These are phyloP conservation scores for Anastrepha obliqua DNA, from an alignment of 1,140 invertebrate genomes.

Conservation along the genomic window DNA sequence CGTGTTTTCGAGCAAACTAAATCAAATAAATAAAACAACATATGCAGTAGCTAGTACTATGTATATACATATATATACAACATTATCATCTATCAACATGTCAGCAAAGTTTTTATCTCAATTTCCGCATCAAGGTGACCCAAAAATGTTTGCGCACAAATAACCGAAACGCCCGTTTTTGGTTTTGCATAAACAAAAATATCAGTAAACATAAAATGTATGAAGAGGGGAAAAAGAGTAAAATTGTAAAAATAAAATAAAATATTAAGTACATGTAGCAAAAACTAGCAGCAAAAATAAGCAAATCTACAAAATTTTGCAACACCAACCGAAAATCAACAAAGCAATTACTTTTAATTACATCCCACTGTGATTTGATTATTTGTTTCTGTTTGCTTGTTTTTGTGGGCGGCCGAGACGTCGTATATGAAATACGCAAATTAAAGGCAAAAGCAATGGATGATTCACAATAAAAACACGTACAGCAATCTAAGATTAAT, in stretches of 20 bases:
- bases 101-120: conserved; percentile 29
- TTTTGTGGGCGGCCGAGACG: conserved; percentile 5
- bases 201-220: background rate
- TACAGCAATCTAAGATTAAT: background rate
- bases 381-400: background rate
- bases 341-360: conserved; percentile 41
- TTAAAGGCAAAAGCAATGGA: background rate
- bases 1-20: background rate
- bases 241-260: background rate
- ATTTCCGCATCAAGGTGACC: conserved; percentile 39
- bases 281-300: background rate
- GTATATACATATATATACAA: background rate
- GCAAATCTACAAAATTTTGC: conserved; percentile 22
- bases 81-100: conserved; percentile 23
- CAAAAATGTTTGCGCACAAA: conserved; percentile 38
- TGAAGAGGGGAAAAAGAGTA: background rate
- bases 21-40: background rate
- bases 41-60: no score
- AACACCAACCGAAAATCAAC: conserved; percentile 26
- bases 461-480: background rate
- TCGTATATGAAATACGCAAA: background rate
- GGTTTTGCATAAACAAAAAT: conserved; percentile 2
- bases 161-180: background rate
- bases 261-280: background rate
- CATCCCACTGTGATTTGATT: conserved; percentile 17